Base-by-base conservation (phyloP, 1,140 invertebrate genomes). In the Subanguina moxae region DNA sequence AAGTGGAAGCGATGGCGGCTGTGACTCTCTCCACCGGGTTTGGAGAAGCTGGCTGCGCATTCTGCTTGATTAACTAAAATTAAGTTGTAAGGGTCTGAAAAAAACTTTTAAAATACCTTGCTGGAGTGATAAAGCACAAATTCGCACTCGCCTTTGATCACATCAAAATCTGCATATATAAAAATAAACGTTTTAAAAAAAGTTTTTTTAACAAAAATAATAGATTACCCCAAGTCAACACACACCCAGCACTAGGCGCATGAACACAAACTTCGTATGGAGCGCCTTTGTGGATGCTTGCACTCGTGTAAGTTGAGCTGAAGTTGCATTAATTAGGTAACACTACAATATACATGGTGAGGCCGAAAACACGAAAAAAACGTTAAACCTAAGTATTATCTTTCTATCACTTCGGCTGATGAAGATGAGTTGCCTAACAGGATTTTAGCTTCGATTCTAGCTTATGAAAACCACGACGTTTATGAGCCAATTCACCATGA, bases 141-240 rank as follows among this genome's bases (percentile, higher is more conserved):
- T 66, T 88, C 87, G 71, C 94, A 88, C 82, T 93, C 90, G 76
- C 91, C 90, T 57, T 91, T 88, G 83, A 94, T 87, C 9, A 95
- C 90, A 85, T 96, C 93, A 87, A 95, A 95, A 84, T 95, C 93
- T 93, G 32, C 11, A 38, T 5, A 11, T 11, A 19, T 52, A 15
- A 52, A 52, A 52, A n/a, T n/a, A n/a, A n/a, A n/a, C n/a, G n/a
- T n/a, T n/a, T n/a, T n/a, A n/a, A n/a, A n/a, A n/a, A n/a, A n/a
- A n/a, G n/a, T n/a, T n/a, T n/a, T n/a, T n/a, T n/a, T n/a, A n/a
- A n/a, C n/a, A n/a, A n/a, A n/a, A n/a, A n/a, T n/a, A n/a, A n/a
- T n/a, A n/a, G n/a, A n/a, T 25, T 25, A 52, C n/a, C n/a, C 48
- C 93, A 96, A 19, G 92, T 95, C 15, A 96, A 87, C 62, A 95